Evolutionary conservation across 2,888 invertebrate species (phyloP).

Genomic region (Rutpela maculata): DNA sequence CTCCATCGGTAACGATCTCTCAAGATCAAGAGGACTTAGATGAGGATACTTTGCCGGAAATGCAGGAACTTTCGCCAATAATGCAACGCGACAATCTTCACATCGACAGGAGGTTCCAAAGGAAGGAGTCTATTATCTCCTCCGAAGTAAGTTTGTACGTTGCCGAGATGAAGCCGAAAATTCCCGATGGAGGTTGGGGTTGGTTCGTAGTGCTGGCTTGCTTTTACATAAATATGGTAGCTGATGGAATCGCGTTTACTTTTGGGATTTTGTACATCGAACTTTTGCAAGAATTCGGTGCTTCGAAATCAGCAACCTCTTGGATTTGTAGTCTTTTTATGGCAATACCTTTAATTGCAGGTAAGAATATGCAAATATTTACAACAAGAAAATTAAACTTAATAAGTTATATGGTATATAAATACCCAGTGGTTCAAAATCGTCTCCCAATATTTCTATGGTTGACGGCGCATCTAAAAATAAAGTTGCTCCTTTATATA

Average conservation of each 20-base stretch:
- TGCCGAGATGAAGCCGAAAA: constrained; percentile 73
- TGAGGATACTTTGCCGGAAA: constrained; percentile 32
- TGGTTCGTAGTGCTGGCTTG: constrained; percentile 93
- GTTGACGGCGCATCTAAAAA: too few relatives aligned
- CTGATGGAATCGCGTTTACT: constrained; percentile 95
- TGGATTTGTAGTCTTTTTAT: constrained; percentile 66
- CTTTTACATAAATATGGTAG: constrained; percentile 90
- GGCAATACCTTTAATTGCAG: constrained; percentile 79
- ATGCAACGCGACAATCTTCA: constrained; percentile 1
- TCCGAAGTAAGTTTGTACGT: constrained; percentile 60
- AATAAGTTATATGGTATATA: too few relatives aligned
- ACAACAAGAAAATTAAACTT: not conserved
- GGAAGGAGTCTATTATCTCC: constrained; percentile 59
- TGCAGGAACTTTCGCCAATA: not conserved
- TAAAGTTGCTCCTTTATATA: too few relatives aligned
- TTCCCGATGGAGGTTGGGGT: constrained; percentile 91
- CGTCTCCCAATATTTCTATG: too few relatives aligned
- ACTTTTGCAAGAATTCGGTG: constrained; percentile 77
- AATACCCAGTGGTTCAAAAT: too few relatives aligned
- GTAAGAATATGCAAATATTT: constrained; percentile 42
- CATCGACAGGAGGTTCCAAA: constrained; percentile 52
- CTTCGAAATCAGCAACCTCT: constrained; percentile 83
- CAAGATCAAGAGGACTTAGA: constrained; percentile 50
- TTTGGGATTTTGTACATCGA: constrained; percentile 93
- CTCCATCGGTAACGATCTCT: constrained; percentile 50